phyloP scores from a whole-genome alignment of 1,140 invertebrate species.

The Drosophila lini region DNA sequence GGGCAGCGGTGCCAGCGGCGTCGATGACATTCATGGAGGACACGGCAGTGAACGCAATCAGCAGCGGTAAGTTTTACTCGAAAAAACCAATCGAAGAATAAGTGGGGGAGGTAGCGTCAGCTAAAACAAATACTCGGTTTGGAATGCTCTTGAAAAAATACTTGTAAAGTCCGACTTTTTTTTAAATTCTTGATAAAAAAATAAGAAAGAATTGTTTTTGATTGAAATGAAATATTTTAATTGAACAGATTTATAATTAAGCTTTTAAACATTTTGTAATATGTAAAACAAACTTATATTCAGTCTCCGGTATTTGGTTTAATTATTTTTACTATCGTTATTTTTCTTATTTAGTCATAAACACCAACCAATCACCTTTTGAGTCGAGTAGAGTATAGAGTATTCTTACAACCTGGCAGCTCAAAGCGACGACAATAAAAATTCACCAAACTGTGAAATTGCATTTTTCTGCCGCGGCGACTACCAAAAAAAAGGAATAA shows the following conservation, averaged over 20 bases:
- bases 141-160: conserved; percentile 12
- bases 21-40: conserved; percentile 78
- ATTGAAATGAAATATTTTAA: not conserved
- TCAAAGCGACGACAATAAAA: conserved; percentile 83
- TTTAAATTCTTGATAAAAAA: not conserved
- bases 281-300: no score
- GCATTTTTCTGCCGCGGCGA: conserved; percentile 78
- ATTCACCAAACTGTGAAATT: conserved; percentile 83
- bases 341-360: not conserved
- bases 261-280: no score
- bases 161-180: accelerated
- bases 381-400: conserved; percentile 8
- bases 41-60: conserved; percentile 79
- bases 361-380: not conserved
- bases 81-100: conserved; percentile 25
- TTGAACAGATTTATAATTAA: not conserved
- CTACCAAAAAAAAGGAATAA: conserved; percentile 26
- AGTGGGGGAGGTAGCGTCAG: not conserved
- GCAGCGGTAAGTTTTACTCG: conserved; percentile 78
- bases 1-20: conserved; percentile 42
- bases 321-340: not conserved
- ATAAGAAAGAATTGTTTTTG: not conserved
- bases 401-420: conserved; percentile 37
- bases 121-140: conserved; percentile 2
- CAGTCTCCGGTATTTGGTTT: no score